Evolutionary conservation across 1,140 invertebrate genomes (phyloP).

Genomic region (Platyscapa corneri): DNA sequence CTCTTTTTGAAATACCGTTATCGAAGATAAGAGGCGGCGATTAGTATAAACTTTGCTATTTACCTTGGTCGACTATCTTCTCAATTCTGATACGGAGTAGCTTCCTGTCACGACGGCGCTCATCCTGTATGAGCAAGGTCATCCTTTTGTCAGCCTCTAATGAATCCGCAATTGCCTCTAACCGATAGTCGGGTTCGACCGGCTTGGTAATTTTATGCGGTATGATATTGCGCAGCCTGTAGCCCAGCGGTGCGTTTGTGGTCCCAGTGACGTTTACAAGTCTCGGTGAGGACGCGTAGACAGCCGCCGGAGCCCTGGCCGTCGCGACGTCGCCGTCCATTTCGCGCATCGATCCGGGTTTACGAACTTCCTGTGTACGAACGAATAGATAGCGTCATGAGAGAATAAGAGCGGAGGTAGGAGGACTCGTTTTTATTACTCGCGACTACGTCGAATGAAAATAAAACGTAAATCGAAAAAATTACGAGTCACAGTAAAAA

Average conservation of each 20-base stretch:
- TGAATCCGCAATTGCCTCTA: not conserved
- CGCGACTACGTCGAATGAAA: not conserved
- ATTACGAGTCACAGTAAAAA: not conserved
- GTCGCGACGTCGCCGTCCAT: slow-evolving; percentile 45
- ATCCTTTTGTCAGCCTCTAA: not conserved
- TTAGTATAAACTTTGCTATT: not conserved
- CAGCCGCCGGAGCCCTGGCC: not conserved
- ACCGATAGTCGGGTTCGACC: not conserved
- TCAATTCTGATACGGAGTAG: not conserved
- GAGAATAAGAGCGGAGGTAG: not conserved
- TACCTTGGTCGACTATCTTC: slow-evolving; percentile 30
- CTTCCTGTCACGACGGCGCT: slow-evolving; percentile 5
- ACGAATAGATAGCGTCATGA: not conserved
- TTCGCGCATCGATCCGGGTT: slow-evolving; percentile 32
- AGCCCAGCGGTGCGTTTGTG: not conserved
- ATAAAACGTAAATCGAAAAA: not conserved
- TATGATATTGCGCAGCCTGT: not conserved
- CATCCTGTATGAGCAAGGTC: not conserved
- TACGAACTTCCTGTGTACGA: slow-evolving; percentile 29
- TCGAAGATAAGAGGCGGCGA: not conserved
- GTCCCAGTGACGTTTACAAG: slow-evolving; percentile 29
- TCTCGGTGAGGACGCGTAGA: not conserved
- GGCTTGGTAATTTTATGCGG: not conserved
- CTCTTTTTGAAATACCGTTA: not conserved
- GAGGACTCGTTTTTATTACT: not conserved